Base-by-base conservation (phyloP, 2,888 invertebrate species). In the Eilema depressum region DNA sequence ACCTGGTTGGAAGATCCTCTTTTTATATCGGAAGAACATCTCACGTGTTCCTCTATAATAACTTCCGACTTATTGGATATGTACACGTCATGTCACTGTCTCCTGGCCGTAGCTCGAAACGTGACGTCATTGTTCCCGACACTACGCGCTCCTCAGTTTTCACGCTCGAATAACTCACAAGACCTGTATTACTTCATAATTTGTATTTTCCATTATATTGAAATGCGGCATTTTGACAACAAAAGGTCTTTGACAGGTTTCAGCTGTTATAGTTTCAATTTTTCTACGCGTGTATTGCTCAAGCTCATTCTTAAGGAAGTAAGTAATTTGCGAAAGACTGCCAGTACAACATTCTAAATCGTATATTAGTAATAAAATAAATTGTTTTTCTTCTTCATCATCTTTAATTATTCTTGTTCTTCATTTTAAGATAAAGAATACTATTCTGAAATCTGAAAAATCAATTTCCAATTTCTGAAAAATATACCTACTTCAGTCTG, bases 221-320 rank as follows among this genome's bases (percentile, higher is more conserved):
- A 47, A 26, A 53, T 28, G n/a, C 12, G 64, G 41, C 20, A 41
- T 63, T 64, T n/a, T 28, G 28, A 64, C 53, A 64, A 26, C n/a
- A 64, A 63, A 47, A n/a, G 26, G 12, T 63, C 26, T 64, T 64
- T 64, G 28, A n/a, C n/a, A 47, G 10, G 20, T 47, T 26, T n/a
- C 11, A 28, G n/a, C 12, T 64, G 8, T 47, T 28, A 37, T 26
- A 10, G 37, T 26, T 26, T 11, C 8, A n/a, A 25, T 26, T 41
- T 26, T 41, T 41, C 20, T 37, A 17, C 14, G 12, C 10, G 3
- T 23, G 7, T 0, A 12, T 37, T 37, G 23, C 8, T 53, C 53
- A 53, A n/a, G 8, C 53, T n/a, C n/a, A 8, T 47, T 47, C 47
- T 2, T 53, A n/a, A 53, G n/a, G 53, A 53, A 53, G 53, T n/a